Evolutionary conservation across 2,797 vertebrate species (phyloP).

Genomic region (Borostomias antarcticus): DNA sequence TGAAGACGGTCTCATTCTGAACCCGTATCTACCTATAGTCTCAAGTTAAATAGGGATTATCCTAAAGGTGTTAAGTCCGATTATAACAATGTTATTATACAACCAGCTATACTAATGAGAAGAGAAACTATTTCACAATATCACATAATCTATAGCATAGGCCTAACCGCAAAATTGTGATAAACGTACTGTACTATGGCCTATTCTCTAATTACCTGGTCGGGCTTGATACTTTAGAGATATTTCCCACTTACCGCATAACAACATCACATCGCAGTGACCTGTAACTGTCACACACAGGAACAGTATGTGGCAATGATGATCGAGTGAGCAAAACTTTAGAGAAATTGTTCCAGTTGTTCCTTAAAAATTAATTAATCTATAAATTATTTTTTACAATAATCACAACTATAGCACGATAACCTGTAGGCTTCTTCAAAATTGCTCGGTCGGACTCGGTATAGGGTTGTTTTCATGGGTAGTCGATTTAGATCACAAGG

Average conservation of each 20-base stretch:
- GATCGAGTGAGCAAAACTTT: background rate
- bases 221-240: conserved; percentile 13
- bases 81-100: conserved; percentile 33
- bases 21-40: too few relatives aligned
- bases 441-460: conserved; percentile 7
- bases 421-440: conserved; percentile 20
- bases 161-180: background rate
- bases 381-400: background rate
- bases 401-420: background rate
- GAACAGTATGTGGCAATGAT: background rate
- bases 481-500: conserved; percentile 29
- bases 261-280: conserved; percentile 34
- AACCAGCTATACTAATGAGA: conserved; percentile 27
- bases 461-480: conserved; percentile 41
- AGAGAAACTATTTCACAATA: background rate
- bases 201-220: background rate
- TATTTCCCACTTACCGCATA: conserved; percentile 12
- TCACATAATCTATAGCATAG: background rate
- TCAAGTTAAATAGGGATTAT: conserved; percentile 4
- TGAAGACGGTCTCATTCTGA: background rate
- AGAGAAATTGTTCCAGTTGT: fast-evolving
- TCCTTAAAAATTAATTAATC: background rate
- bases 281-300: conserved; percentile 12
- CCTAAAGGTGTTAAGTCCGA: conserved; percentile 5
- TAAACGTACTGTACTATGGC: background rate